Base-by-base conservation (phyloP, 1,140 invertebrate genomes). In the Acarapis woodi region DNA sequence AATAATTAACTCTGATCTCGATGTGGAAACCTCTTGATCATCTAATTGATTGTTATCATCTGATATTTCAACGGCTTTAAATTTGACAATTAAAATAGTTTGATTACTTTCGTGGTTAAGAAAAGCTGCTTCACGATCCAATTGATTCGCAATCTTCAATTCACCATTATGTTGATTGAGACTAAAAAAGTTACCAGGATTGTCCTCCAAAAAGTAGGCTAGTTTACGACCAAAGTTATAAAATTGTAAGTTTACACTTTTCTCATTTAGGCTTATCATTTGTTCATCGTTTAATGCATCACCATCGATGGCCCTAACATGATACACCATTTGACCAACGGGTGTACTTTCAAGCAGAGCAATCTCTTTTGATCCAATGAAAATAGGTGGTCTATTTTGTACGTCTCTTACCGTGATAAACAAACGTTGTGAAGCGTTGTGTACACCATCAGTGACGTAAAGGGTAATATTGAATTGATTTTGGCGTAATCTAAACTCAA, bases 111-210 rank as follows among this genome's bases (percentile, higher is more conserved):
- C 62, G n/a, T n/a, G n/a, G n/a, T n/a, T n/a, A n/a, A n/a, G n/a
- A n/a, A n/a, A n/a, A 19, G 82, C 51, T 9, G 73, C 67, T 55
- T 83, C 78, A 43, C 73, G 65, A 53, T 85, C 75, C 31, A 85
- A 49, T 0, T 73, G 75, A 46, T 71, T 72, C 0, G 73, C 76
- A 1, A 76, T 80, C 44, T 66, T 64, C 26, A 85, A 50, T 51
- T 80, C 73, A 6, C 79, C 78, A 8, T 65, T 70, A 16, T 64
- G 59, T 19, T 66, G 58, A 54, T 85, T 72, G 44, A 85, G 48
- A 8, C 72, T 55, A 51, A 85, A 85, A 49, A 76, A 80, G 48
- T 82, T 73, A 48, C 72, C 66, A 3, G 76, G 75, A 65, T 82
- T 75, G 80, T 18, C n/a, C 25, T 30, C 18, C 35, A 26, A 22